phyloP scores from a whole-genome alignment of 64 coral and sea anemone species.

The Cladopsammia gracilis region DNA sequence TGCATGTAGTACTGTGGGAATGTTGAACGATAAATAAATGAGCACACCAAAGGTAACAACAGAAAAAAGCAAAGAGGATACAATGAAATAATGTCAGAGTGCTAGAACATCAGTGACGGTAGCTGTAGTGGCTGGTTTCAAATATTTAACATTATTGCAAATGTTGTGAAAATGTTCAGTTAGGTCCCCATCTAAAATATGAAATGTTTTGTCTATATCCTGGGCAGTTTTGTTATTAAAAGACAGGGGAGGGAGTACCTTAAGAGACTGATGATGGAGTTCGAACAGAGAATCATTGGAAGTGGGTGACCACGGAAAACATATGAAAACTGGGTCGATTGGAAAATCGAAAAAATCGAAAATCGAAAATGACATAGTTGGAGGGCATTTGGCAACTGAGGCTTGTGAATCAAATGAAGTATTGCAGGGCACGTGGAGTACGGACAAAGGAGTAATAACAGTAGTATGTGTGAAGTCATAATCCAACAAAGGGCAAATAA shows the following conservation, averaged over 20 bases:
- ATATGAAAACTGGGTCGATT: background rate
- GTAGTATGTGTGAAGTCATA: too few species aligned
- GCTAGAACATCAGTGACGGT: too few species aligned
- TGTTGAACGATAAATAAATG: too few species aligned
- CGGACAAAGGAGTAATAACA: conserved; percentile 20
- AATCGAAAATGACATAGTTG: background rate
- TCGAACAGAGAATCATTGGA: background rate
- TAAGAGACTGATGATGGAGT: conserved; percentile 46
- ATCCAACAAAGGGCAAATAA: too few species aligned
- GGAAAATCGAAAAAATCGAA: conserved; percentile 40
- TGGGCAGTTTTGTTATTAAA: conserved; percentile 39
- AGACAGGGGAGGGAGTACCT: conserved; percentile 30
- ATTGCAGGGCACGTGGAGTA: conserved; percentile 62
- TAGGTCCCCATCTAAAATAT: background rate
- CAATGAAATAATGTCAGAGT: too few species aligned
- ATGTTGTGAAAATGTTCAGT: background rate
- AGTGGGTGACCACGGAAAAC: conserved; percentile 31
- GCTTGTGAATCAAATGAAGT: conserved; percentile 3
- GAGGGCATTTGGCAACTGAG: conserved; percentile 54
- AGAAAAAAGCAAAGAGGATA: too few species aligned
- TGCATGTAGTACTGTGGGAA: too few species aligned
- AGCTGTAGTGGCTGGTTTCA: too few species aligned
- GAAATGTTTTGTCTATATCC: conserved; percentile 26
- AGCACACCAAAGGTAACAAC: too few species aligned
- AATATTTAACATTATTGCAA: too few species aligned